A percentile compares a stretch with the other conserved stretches of the same genome.
These are phyloP conservation scores for Polyergus mexicanus DNA, from an alignment of 1,140 invertebrate genomes.

Conservation along the genomic window DNA sequence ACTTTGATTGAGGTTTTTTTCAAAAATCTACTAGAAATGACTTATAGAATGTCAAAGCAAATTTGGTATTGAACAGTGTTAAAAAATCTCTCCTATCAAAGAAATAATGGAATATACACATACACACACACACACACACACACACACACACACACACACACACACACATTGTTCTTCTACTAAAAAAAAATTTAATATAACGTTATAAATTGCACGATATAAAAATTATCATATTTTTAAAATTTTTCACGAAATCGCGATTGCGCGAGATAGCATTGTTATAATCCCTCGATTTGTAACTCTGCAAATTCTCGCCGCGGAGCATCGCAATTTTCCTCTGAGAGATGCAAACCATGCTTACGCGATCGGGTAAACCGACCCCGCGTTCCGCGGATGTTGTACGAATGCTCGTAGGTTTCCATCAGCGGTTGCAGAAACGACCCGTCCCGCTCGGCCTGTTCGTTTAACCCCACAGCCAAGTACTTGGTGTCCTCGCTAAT, in stretches of 20 bases:
- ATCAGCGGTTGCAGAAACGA: slow-evolving; percentile 66
- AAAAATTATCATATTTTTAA: background rate
- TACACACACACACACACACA: too few species aligned
- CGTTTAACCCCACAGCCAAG: slow-evolving; percentile 68
- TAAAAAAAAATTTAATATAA: background rate
- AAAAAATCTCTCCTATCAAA: too few species aligned
- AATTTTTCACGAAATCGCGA: background rate
- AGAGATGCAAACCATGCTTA: slow-evolving; percentile 42
- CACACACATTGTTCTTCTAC: too few species aligned
- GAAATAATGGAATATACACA: too few species aligned
- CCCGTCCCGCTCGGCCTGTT: slow-evolving; percentile 51
- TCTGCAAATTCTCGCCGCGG: slow-evolving; percentile 4
- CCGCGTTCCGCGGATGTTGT: slow-evolving; percentile 36
- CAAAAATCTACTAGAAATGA: too few species aligned
- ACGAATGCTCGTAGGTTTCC: slow-evolving; percentile 68
- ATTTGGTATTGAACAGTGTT: too few species aligned
- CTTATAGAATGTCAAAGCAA: too few species aligned
- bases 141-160: too few species aligned
- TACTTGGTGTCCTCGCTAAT: slow-evolving; percentile 73
- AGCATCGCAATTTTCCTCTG: background rate
- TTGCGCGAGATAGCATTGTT: background rate
- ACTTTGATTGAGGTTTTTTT: too few species aligned
- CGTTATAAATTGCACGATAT: background rate
- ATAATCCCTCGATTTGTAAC: slow-evolving; percentile 14
- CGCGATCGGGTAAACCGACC: slow-evolving; percentile 22